Evolutionary conservation across 2,797 vertebrate genomes (phyloP).

Genomic region (Balearica regulorum): DNA sequence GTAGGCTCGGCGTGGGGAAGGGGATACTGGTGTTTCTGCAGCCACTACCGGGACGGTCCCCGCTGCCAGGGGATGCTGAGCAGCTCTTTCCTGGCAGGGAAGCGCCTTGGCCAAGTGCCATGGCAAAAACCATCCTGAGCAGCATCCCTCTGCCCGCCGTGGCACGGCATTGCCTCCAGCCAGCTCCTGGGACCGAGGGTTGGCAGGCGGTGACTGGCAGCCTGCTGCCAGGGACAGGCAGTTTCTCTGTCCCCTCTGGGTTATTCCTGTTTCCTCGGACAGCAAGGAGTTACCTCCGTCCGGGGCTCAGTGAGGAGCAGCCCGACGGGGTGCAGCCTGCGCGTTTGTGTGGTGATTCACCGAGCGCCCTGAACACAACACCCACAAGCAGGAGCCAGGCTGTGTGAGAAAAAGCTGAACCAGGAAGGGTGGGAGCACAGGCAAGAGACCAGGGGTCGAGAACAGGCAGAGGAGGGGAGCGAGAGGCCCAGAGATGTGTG

Average conservation of each 20-base stretch:
- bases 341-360: background rate
- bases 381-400: accelerated
- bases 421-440: background rate
- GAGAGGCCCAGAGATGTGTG: accelerated
- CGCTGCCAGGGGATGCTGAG: accelerated
- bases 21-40: background rate
- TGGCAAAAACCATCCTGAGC: background rate
- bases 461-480: background rate
- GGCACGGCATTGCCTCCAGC: accelerated
- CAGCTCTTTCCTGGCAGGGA: background rate
- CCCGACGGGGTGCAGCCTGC: accelerated
- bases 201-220: background rate
- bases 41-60: background rate
- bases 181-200: accelerated
- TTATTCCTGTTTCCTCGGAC: background rate
- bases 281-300: accelerated
- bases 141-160: accelerated
- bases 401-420: background rate
- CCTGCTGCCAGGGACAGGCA: background rate
- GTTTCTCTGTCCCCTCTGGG: background rate
- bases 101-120: background rate
- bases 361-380: accelerated
- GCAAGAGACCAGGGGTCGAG: background rate
- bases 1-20: background rate
- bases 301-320: background rate